A percentile compares a stretch with the other conserved stretches of the same genome.
Conservation (phyloP, 1,140 invertebrate genomes). For the Drusus annulatus region DNA sequence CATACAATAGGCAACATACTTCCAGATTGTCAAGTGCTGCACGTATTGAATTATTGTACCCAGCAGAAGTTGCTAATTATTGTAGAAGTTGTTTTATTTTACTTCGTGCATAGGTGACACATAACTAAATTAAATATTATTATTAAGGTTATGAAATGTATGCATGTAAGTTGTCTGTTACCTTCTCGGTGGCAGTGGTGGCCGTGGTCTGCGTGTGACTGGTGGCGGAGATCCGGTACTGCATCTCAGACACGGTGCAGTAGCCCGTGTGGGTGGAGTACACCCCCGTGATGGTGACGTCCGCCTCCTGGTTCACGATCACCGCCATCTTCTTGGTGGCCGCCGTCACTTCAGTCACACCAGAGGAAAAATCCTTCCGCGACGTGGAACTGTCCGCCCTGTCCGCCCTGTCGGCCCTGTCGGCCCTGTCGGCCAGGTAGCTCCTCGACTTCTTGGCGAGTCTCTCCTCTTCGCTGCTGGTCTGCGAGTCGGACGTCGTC, state of each 20-base stretch:
- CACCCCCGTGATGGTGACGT: slow-evolving; percentile 88
- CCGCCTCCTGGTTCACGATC: slow-evolving; percentile 87
- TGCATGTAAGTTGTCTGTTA: slow-evolving; percentile 55
- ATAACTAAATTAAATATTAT: too few species aligned
- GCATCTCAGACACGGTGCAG: slow-evolving; percentile 86
- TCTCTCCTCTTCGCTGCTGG: slow-evolving; percentile 71
- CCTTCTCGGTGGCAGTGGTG: slow-evolving; percentile 79
- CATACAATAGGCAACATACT: too few species aligned
- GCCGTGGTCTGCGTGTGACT: slow-evolving; percentile 85
- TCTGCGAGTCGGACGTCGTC: slow-evolving; percentile 68
- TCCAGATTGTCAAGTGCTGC: too few species aligned
- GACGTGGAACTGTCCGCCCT: slow-evolving; percentile 49
- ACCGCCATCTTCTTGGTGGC: slow-evolving; percentile 76
- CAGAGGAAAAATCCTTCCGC: slow-evolving; percentile 65
- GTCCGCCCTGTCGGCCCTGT: slow-evolving; percentile 47
- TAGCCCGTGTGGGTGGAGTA: slow-evolving; percentile 83
- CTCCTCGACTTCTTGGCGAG: slow-evolving; percentile 54
- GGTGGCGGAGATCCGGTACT: slow-evolving; percentile 84
- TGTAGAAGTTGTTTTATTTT: too few species aligned
- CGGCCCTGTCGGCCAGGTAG: slow-evolving; percentile 46
- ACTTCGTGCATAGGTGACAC: too few species aligned
- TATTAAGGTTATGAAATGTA: not conserved
- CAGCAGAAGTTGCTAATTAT: too few species aligned
- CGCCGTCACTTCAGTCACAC: slow-evolving; percentile 72
- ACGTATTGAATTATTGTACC: too few species aligned